These are phyloP conservation scores for Drosophila lacteicornis DNA, from an alignment of 1,140 invertebrate species.

Conservation along the genomic window DNA sequence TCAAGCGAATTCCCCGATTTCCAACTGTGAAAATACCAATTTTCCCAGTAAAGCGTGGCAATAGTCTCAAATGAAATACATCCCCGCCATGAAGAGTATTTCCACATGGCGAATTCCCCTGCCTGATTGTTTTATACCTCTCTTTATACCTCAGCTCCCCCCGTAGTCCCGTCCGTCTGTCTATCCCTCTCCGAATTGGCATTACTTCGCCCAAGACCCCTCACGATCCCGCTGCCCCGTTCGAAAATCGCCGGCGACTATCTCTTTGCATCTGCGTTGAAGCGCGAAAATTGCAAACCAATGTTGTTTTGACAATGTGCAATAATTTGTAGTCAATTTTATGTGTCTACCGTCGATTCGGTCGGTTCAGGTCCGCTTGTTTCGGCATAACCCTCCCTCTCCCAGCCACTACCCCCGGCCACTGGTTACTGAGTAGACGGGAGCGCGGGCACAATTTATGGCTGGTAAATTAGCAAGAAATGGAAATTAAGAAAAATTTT, in stretches of 20 bases:
- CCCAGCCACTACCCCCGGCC: background rate
- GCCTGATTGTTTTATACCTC: slow-evolving; percentile 35
- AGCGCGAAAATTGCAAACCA: slow-evolving; percentile 83
- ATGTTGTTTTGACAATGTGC: slow-evolving; percentile 83
- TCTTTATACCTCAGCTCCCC: background rate
- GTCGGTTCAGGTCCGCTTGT: slow-evolving; percentile 69
- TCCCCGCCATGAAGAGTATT: slow-evolving; percentile 28
- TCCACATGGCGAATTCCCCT: slow-evolving; percentile 33
- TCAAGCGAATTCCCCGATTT: background rate
- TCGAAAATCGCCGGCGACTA: slow-evolving; percentile 28
- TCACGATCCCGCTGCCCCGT: background rate
- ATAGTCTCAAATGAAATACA: background rate
- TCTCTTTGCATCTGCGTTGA: slow-evolving; percentile 73
- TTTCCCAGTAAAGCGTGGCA: background rate
- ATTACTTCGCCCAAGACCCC: background rate
- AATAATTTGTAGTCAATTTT: slow-evolving; percentile 83
- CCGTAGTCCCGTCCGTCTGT: background rate
- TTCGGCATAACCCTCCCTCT: slow-evolving; percentile 29
- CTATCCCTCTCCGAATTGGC: slow-evolving; percentile 11
- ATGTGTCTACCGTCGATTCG: slow-evolving; percentile 77
- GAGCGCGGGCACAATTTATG: slow-evolving; percentile 67
- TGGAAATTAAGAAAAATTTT: slow-evolving; percentile 83
- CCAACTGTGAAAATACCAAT: slow-evolving; percentile 13
- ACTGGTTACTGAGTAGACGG: slow-evolving; percentile 33
- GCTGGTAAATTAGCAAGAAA: slow-evolving; percentile 82